Percentiles rank a stretch among this genome's conserved stretches.
Evolutionary conservation across 2,888 invertebrate species (phyloP).

Genomic region (Hemicrepidius hirtus): DNA sequence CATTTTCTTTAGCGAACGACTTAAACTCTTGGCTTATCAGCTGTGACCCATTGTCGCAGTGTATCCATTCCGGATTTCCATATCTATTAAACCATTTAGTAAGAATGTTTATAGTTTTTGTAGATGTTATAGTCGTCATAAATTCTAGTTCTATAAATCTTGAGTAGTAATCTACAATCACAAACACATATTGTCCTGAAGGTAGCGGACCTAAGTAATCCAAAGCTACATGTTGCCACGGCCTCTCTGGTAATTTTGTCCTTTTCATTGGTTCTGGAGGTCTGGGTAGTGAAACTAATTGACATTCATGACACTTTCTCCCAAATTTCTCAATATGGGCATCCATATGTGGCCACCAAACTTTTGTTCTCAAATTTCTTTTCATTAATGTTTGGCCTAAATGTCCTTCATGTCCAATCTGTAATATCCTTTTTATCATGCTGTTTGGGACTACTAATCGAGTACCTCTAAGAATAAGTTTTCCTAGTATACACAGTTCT

Average conservation of each 20-base stretch:
- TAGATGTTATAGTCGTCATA: constrained; percentile 46
- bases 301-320: background rate
- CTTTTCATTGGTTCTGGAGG: constrained; percentile 12
- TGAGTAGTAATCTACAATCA: constrained; percentile 48
- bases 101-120: constrained; percentile 49
- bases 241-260: constrained; percentile 39
- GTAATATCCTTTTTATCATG: background rate
- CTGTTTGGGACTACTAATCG: background rate
- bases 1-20: constrained; percentile 42
- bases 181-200: constrained; percentile 49
- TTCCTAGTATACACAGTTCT: background rate
- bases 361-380: background rate
- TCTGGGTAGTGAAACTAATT: background rate
- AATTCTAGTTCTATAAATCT: constrained; percentile 55
- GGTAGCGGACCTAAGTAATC: constrained; percentile 60
- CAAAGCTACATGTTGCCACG: constrained; percentile 56
- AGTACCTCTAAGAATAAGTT: constrained; percentile 30
- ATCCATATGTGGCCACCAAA: background rate
- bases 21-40: constrained; percentile 53
- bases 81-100: constrained; percentile 56
- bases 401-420: background rate
- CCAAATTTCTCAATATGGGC: background rate
- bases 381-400: background rate
- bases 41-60: constrained; percentile 55
- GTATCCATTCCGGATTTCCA: constrained; percentile 53